Conservation (phyloP, 2,888 invertebrate species). For the Caenorhabditis macrosperma region DNA sequence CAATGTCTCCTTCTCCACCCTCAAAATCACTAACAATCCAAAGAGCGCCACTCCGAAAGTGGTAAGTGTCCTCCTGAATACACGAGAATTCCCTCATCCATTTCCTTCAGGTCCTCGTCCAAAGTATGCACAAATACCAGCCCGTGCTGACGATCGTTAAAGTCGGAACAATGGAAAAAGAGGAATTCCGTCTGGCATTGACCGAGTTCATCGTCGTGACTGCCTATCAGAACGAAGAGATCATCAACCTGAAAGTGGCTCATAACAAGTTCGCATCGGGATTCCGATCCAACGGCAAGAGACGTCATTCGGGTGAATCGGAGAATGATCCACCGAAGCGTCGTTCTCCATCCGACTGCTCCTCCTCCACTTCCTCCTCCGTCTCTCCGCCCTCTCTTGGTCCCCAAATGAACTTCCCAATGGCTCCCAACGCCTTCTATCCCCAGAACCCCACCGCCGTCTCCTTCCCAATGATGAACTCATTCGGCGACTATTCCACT, state of each 20-base stretch:
- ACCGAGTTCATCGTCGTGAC: conserved; percentile 34
- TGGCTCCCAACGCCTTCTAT: too few species aligned
- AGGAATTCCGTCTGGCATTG: conserved; percentile 19
- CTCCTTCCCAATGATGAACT: too few species aligned
- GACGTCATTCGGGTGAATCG: not conserved
- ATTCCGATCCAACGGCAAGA: conserved; percentile 22
- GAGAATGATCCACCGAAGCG: conserved; percentile 1
- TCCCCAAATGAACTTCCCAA: too few species aligned
- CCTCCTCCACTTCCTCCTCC: not conserved
- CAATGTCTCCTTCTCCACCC: not conserved
- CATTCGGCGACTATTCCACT: too few species aligned
- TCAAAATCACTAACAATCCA: conserved; percentile 37
- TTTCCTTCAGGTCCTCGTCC: conserved; percentile 12
- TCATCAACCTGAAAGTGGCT: conserved; percentile 31
- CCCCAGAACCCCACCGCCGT: too few species aligned
- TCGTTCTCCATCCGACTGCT: not conserved
- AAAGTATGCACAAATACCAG: conserved; percentile 44
- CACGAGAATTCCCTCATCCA: not conserved
- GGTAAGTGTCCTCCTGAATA: conserved; percentile 1
- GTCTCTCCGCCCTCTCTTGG: not conserved
- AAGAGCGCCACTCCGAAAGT: not conserved
- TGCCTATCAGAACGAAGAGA: conserved; percentile 20
- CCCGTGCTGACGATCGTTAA: conserved; percentile 30
- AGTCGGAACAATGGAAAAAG: not conserved
- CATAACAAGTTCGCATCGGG: conserved; percentile 54